These are phyloP conservation scores for Xanthia icteritia DNA, from an alignment of 2,888 invertebrate genomes.

Conservation along the genomic window DNA sequence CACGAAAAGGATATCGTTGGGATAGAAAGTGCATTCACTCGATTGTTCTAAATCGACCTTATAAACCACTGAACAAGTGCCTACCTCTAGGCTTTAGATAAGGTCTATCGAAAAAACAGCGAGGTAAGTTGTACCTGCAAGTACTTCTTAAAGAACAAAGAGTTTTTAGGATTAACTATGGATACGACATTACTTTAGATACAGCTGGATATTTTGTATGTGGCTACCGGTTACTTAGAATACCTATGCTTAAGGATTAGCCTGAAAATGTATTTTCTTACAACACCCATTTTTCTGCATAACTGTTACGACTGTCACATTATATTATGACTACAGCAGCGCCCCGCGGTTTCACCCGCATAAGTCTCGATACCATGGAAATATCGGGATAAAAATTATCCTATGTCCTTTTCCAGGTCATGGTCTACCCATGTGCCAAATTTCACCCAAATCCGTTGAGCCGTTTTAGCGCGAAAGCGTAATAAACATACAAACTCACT, in stretches of 20 bases:
- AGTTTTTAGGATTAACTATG: neutral
- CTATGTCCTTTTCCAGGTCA: too few species aligned
- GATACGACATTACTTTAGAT: neutral
- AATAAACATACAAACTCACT: too few species aligned
- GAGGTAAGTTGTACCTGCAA: neutral
- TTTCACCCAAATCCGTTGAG: too few species aligned
- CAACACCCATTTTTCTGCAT: neutral
- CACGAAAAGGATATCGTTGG: too few species aligned
- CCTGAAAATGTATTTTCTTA: neutral
- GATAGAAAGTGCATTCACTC: neutral
- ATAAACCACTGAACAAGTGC: neutral
- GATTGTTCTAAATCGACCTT: neutral
- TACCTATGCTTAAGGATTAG: too few species aligned
- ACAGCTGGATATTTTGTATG: neutral
- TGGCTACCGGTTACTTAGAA: neutral
- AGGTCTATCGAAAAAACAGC: neutral
- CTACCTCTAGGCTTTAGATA: neutral
- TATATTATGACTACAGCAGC: neutral
- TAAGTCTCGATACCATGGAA: too few species aligned
- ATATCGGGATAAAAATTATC: too few species aligned
- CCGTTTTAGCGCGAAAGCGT: too few species aligned
- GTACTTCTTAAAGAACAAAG: neutral
- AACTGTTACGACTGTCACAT: neutral
- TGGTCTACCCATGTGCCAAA: too few species aligned
- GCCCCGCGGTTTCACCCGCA: too few species aligned